These are phyloP conservation scores for Erebia epiphron DNA, from an alignment of 2,888 invertebrate genomes.

Conservation along the genomic window DNA sequence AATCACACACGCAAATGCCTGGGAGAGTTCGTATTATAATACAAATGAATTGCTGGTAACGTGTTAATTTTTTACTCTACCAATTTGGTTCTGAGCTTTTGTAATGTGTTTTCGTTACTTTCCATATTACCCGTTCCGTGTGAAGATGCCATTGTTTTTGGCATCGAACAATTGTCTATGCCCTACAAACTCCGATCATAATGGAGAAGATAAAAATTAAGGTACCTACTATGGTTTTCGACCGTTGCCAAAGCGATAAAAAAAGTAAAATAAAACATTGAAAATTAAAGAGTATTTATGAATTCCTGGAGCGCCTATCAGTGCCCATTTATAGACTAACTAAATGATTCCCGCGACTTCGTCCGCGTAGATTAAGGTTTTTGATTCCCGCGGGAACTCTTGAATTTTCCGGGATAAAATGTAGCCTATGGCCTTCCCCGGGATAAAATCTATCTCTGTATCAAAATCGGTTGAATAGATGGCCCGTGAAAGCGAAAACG, in stretches of 20 bases:
- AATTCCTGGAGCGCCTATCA: too few relatives aligned
- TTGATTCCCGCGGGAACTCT: too few relatives aligned
- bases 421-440: too few relatives aligned
- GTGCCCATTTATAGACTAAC: too few relatives aligned
- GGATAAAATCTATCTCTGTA: too few relatives aligned
- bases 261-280: background rate
- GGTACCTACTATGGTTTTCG: background rate
- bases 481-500: too few relatives aligned
- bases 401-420: too few relatives aligned
- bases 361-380: too few relatives aligned
- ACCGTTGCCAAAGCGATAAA: slow-evolving; percentile 1
- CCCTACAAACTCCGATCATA: slow-evolving; percentile 45
- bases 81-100: slow-evolving; percentile 76
- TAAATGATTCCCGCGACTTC: too few relatives aligned
- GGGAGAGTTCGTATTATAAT: slow-evolving; percentile 59
- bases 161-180: slow-evolving; percentile 49
- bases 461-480: too few relatives aligned
- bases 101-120: slow-evolving; percentile 81
- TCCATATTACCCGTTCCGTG: slow-evolving; percentile 64
- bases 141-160: slow-evolving; percentile 72
- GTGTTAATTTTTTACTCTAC: slow-evolving; percentile 73
- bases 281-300: too few relatives aligned
- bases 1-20: slow-evolving; percentile 70
- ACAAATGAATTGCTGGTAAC: slow-evolving; percentile 73
- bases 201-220: slow-evolving; percentile 8